Evolutionary conservation across 2,113 vertebrate genomes (phyloP).

Genomic region (Solenodon paradoxus): DNA sequence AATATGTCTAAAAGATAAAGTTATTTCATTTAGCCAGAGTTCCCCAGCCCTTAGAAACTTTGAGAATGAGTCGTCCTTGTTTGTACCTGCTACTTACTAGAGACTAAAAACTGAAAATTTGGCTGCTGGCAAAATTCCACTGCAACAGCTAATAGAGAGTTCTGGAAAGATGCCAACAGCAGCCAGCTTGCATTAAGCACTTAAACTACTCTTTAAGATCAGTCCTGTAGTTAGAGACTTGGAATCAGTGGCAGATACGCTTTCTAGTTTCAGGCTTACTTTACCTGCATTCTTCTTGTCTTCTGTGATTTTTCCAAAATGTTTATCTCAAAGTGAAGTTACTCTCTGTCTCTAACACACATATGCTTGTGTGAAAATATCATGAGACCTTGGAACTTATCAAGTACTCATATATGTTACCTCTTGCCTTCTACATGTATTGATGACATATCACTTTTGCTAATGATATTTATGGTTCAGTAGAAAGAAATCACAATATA

Average conservation of each 20-base stretch:
- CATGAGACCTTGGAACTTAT: background rate
- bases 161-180: conserved; percentile 43
- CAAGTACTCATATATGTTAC: background rate
- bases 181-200: conserved; percentile 54
- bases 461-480: background rate
- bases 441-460: background rate
- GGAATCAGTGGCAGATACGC: background rate
- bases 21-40: background rate
- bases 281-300: background rate
- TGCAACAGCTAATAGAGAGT: conserved; percentile 54
- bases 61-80: background rate
- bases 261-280: conserved; percentile 14
- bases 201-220: conserved; percentile 61
- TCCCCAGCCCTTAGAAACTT: background rate
- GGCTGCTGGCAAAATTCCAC: conserved; percentile 62
- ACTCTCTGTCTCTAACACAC: background rate
- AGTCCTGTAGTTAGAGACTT: conserved; percentile 36
- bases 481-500: background rate
- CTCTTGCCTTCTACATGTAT: background rate
- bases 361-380: background rate
- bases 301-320: conserved; percentile 35
- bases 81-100: conserved; percentile 11
- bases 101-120: conserved; percentile 60
- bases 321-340: background rate
- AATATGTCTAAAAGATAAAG: background rate